These are phyloP conservation scores for Agonopterix heracliana DNA, from an alignment of 2,888 invertebrate species.

Conservation along the genomic window DNA sequence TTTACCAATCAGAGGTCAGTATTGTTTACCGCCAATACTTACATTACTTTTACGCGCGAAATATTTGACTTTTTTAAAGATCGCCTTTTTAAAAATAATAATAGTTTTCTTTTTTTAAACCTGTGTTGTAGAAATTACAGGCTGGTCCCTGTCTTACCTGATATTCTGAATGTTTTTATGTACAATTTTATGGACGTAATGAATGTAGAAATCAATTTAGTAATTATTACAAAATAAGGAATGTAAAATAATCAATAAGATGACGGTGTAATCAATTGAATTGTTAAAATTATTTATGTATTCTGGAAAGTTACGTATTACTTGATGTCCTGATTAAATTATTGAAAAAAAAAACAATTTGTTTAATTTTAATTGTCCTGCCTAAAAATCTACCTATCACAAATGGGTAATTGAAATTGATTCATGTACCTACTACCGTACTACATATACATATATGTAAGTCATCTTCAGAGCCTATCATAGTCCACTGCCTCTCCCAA, in stretches of 20 bases:
- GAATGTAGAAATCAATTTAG: not conserved
- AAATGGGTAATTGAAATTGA: too few species aligned
- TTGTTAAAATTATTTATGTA: slow-evolving; percentile 71
- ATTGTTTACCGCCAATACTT: too few species aligned
- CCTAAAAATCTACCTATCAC: too few species aligned
- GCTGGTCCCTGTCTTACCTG: slow-evolving; percentile 62
- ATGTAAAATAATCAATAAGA: slow-evolving; percentile 35
- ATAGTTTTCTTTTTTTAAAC: not conserved
- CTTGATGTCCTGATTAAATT: slow-evolving; percentile 73
- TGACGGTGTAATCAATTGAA: slow-evolving; percentile 59
- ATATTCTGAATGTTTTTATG: slow-evolving; percentile 38
- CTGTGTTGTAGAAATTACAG: slow-evolving; percentile 41
- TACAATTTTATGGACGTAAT: slow-evolving; percentile 10
- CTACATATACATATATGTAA: too few species aligned
- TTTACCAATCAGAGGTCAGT: too few species aligned
- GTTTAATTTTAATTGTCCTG: not conserved
- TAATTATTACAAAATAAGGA: slow-evolving; percentile 14
- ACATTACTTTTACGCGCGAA: too few species aligned
- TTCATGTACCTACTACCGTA: too few species aligned
- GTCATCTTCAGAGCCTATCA: too few species aligned
- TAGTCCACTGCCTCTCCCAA: too few species aligned
- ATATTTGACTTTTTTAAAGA: not conserved
- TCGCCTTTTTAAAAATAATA: not conserved
- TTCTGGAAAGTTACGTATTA: slow-evolving; percentile 69
- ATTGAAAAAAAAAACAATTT: slow-evolving; percentile 40